A percentile compares a stretch with the other conserved stretches of the same genome.
Evolutionary conservation across 2,797 vertebrate genomes (phyloP).

Genomic region (Cetoscarus ocellatus): DNA sequence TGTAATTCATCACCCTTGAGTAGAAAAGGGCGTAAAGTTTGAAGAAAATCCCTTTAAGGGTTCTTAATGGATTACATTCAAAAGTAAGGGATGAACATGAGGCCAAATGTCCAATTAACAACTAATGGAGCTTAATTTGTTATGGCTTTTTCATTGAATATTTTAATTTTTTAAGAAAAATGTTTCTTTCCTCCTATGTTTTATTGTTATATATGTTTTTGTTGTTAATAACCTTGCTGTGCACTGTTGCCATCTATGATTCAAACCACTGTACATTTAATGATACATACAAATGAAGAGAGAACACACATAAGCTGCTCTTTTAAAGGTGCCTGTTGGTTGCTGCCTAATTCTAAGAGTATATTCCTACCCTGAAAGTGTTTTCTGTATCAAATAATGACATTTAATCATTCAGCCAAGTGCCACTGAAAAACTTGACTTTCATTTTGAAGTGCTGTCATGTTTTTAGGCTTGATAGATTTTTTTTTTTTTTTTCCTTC

Average conservation of each 20-base stretch:
- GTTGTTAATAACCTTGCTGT: not conserved
- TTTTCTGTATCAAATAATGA: constrained; percentile 68
- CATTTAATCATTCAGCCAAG: constrained; percentile 74
- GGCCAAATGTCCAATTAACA: no score
- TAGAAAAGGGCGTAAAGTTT: no score
- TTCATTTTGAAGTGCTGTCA: constrained; percentile 56
- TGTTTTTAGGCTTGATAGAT: constrained; percentile 42
- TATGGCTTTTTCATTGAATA: no score
- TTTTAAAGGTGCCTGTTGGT: constrained; percentile 63
- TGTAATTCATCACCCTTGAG: no score
- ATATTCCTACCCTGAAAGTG: constrained; percentile 61
- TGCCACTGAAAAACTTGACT: constrained; percentile 72
- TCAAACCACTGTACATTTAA: constrained; percentile 39
- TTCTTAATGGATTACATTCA: no score
- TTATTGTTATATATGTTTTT: no score
- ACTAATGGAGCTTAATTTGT: no score
- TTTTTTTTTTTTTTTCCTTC: constrained; percentile 32
- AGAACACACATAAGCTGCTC: constrained; percentile 52
- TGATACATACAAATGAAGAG: constrained; percentile 26
- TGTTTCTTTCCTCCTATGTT: no score
- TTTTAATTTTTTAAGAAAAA: no score
- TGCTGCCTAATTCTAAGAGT: constrained; percentile 62
- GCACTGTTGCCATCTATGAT: constrained; percentile 61
- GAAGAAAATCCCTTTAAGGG: no score
- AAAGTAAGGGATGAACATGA: no score